These are phyloP conservation scores for Mastomys natalensis DNA, from an alignment of 2,113 vertebrate genomes.

Conservation along the genomic window DNA sequence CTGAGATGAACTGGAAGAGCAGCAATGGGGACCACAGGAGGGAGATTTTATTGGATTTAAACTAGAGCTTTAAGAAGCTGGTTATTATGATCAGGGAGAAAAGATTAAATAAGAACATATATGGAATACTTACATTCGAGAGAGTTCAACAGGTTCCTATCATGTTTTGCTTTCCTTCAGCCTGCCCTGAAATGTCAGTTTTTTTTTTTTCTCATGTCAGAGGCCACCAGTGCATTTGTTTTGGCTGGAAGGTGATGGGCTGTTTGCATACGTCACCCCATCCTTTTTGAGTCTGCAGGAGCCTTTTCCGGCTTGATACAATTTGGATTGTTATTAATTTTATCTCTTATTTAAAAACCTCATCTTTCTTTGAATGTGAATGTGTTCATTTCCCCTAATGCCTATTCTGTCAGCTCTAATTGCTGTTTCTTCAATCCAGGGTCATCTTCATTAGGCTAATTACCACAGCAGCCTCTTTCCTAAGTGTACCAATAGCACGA, in stretches of 20 bases:
- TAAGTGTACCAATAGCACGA: slow-evolving; percentile 69
- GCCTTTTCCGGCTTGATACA: slow-evolving; percentile 31
- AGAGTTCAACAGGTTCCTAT: not conserved
- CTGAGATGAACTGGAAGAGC: not conserved
- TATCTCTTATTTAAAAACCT: slow-evolving; percentile 74
- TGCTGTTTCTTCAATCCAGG: slow-evolving; percentile 76
- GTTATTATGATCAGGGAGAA: slow-evolving; percentile 4
- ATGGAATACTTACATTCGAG: not conserved
- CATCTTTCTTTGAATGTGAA: slow-evolving; percentile 74
- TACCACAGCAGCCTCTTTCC: slow-evolving; percentile 65
- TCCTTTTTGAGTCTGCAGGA: slow-evolving; percentile 26
- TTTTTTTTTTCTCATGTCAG: slow-evolving; percentile 31
- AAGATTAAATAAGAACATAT: slow-evolving; percentile 33
- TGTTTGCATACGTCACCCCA: not conserved
- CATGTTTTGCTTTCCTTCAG: not conserved
- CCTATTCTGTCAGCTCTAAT: slow-evolving; percentile 74
- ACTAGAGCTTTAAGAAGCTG: slow-evolving; percentile 18
- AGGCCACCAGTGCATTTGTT: not conserved
- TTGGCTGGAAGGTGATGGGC: not conserved
- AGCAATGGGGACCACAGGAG: not conserved
- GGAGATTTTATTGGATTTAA: not conserved
- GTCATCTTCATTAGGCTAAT: slow-evolving; percentile 82
- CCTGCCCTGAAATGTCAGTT: not conserved
- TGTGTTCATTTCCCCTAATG: slow-evolving; percentile 76
- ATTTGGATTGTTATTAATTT: slow-evolving; percentile 75